These are phyloP conservation scores for Sceloporus undulatus DNA, from an alignment of 2,113 vertebrate species.

Conservation along the genomic window DNA sequence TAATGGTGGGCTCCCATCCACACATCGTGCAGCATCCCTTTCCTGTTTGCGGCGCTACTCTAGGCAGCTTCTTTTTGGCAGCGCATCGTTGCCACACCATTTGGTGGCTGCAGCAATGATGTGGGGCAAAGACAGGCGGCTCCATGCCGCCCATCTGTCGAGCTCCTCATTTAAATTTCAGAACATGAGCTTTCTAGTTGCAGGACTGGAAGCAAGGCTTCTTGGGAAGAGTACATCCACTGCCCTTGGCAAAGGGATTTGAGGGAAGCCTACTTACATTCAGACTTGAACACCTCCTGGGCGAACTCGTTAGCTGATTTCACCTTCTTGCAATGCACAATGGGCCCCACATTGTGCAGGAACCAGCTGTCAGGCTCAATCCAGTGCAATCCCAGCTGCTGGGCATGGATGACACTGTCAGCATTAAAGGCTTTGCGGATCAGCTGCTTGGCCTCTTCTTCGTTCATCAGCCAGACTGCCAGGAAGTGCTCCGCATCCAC, in stretches of 20 bases:
- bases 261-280: constrained; percentile 55
- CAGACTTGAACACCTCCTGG: constrained; percentile 61
- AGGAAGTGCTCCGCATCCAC: constrained; percentile 72
- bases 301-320: constrained; percentile 51
- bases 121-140: too few species aligned
- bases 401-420: constrained; percentile 80
- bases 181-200: neutral
- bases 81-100: too few species aligned
- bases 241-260: fast-evolving
- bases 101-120: too few species aligned
- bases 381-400: constrained; percentile 85
- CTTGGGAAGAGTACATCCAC: neutral
- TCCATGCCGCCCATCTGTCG: too few species aligned
- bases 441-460: constrained; percentile 84
- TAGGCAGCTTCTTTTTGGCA: too few species aligned
- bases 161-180: too few species aligned
- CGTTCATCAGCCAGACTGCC: constrained; percentile 87
- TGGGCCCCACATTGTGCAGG: constrained; percentile 73
- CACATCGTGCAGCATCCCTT: too few species aligned
- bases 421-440: constrained; percentile 74
- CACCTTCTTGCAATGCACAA: constrained; percentile 35
- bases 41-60: too few species aligned
- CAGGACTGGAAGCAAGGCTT: neutral
- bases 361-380: constrained; percentile 68
- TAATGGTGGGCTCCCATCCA: too few species aligned